phyloP scores from a whole-genome alignment of 2,888 invertebrate species.

The Drosophila paramelanica region DNA sequence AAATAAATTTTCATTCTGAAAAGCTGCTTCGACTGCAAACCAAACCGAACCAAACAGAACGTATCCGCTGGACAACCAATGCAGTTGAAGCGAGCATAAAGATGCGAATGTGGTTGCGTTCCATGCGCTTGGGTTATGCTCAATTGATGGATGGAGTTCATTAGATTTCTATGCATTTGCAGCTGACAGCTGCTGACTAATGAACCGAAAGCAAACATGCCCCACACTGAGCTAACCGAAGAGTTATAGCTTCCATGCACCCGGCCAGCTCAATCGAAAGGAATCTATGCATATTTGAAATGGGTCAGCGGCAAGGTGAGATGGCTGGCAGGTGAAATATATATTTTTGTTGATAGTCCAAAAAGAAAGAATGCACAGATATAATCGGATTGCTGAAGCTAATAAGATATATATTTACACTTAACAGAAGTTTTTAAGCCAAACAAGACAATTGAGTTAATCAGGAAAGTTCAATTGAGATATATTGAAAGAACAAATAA shows the following conservation, averaged over 20 bases:
- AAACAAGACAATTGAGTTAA: too few species aligned
- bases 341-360: too few species aligned
- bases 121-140: conserved; percentile 9
- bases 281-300: not conserved
- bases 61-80: conserved; percentile 15
- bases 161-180: conserved; percentile 32
- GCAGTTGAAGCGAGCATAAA: conserved; percentile 13
- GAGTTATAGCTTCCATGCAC: not conserved
- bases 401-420: too few species aligned
- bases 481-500: too few species aligned
- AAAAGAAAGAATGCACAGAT: too few species aligned
- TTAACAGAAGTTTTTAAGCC: too few species aligned
- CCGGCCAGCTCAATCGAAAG: not conserved
- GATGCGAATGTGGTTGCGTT: conserved; percentile 2
- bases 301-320: not conserved
- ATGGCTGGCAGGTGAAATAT: too few species aligned
- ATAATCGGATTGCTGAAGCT: too few species aligned
- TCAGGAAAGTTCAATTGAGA: too few species aligned
- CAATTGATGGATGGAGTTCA: conserved; percentile 29
- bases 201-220: conserved; percentile 29
- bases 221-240: not conserved
- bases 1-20: conserved; percentile 48
- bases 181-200: conserved; percentile 29
- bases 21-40: conserved; percentile 17
- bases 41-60: not conserved